Percentiles rank a stretch among this genome's conserved stretches.
phyloP scores from a whole-genome alignment of 2,113 vertebrate genomes.

The Nycticebus coucang region DNA sequence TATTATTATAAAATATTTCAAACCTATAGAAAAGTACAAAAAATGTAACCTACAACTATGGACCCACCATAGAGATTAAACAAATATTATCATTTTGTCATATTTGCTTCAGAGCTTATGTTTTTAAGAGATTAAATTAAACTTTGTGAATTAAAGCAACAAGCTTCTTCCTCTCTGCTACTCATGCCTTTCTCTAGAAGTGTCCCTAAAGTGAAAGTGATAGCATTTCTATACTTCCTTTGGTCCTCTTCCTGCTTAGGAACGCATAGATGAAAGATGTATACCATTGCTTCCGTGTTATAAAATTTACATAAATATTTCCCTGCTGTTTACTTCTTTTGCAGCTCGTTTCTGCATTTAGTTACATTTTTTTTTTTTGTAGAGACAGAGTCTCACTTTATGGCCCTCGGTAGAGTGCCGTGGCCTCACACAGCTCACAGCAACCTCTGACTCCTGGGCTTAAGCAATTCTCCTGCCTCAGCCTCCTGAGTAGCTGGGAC shows the following conservation, averaged over 20 bases:
- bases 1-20: not conserved
- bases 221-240: not conserved
- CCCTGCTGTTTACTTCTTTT: not conserved
- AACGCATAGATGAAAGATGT: rapidly evolving
- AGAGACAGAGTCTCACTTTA: too few species aligned
- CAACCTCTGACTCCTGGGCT: too few species aligned
- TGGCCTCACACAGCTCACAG: too few species aligned
- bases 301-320: not conserved
- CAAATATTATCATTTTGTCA: not conserved
- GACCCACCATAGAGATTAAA: not conserved
- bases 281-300: not conserved
- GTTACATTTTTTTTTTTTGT: not conserved
- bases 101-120: not conserved
- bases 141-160: not conserved
- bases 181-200: not conserved
- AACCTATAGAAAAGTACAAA: not conserved
- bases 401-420: too few species aligned
- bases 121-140: conserved; percentile 10
- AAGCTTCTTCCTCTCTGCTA: not conserved
- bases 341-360: not conserved
- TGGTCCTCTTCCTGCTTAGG: not conserved
- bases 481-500: too few species aligned
- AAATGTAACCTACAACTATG: not conserved
- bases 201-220: not conserved
- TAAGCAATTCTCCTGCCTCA: too few species aligned